phyloP scores from a whole-genome alignment of 2,888 invertebrate species.

The Doris montereyensis region DNA sequence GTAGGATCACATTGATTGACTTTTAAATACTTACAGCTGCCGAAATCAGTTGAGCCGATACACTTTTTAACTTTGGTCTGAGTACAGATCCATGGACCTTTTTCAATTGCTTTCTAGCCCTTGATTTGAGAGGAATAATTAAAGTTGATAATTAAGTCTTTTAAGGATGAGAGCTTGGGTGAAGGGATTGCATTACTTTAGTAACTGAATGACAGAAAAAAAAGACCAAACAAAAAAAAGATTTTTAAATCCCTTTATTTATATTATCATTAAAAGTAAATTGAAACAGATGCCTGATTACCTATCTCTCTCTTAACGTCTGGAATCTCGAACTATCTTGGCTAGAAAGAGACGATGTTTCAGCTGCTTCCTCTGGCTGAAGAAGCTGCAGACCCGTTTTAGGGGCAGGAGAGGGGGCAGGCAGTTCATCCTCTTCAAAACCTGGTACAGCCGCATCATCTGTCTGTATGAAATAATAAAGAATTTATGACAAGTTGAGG shows the following conservation, averaged over 20 bases:
- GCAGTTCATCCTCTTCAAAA: slow-evolving; percentile 61
- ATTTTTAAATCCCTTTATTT: neutral
- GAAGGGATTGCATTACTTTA: no score
- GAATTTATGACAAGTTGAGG: slow-evolving; percentile 3
- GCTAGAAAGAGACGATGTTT: slow-evolving; percentile 69
- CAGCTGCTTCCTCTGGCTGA: slow-evolving; percentile 65
- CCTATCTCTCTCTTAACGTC: slow-evolving; percentile 55
- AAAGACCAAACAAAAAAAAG: neutral
- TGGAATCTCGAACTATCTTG: slow-evolving; percentile 61
- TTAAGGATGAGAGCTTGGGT: no score
- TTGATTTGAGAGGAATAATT: slow-evolving; percentile 19
- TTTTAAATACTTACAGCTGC: slow-evolving; percentile 81
- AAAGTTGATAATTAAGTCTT: neutral
- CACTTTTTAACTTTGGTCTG: slow-evolving; percentile 87
- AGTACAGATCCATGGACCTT: slow-evolving; percentile 76
- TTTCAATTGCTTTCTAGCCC: slow-evolving; percentile 53
- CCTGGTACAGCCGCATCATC: slow-evolving; percentile 59
- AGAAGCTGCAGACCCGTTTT: slow-evolving; percentile 52
- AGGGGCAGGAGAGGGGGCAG: slow-evolving; percentile 46
- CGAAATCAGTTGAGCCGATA: slow-evolving; percentile 89
- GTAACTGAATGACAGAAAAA: neutral
- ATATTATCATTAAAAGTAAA: no score
- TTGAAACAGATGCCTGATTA: no score
- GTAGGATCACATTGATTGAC: no score
- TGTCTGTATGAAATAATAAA: slow-evolving; percentile 44